These are phyloP conservation scores for Mizuhopecten yessoensis DNA, from an alignment of 1,140 invertebrate genomes.

Conservation along the genomic window DNA sequence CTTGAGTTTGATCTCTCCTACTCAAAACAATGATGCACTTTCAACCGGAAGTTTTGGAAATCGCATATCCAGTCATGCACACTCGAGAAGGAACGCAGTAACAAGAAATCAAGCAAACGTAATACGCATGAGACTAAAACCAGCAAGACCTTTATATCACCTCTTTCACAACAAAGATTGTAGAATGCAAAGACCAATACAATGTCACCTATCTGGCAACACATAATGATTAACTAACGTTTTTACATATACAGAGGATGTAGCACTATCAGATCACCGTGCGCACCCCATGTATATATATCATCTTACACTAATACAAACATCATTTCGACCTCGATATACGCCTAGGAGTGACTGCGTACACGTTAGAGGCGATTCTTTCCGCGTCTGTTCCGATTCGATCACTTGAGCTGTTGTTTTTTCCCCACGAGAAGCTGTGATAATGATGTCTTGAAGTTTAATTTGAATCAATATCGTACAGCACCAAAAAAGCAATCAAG, in stretches of 20 bases:
- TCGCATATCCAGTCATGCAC: neutral
- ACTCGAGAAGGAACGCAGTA: neutral
- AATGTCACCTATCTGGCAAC: no score
- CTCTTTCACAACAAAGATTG: neutral
- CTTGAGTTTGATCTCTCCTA: neutral
- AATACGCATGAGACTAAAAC: neutral
- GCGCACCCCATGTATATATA: no score
- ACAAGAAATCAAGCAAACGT: neutral
- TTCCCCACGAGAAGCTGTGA: neutral
- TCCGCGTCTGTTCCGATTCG: neutral
- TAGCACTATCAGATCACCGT: no score
- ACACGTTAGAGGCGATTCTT: neutral
- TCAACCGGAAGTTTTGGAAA: neutral
- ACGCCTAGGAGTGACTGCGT: no score
- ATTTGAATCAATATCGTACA: constrained; percentile 1
- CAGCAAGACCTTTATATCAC: neutral
- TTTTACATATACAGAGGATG: no score
- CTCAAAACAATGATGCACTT: neutral
- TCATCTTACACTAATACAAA: no score
- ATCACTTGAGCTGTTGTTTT: constrained; percentile 25
- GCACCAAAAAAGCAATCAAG: neutral
- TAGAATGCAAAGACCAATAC: no score
- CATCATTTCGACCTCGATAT: no score
- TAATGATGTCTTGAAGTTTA: neutral
- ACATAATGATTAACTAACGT: no score